phyloP scores from a whole-genome alignment of 2,113 vertebrate species.

The Campylorhamphus procurvoides region DNA sequence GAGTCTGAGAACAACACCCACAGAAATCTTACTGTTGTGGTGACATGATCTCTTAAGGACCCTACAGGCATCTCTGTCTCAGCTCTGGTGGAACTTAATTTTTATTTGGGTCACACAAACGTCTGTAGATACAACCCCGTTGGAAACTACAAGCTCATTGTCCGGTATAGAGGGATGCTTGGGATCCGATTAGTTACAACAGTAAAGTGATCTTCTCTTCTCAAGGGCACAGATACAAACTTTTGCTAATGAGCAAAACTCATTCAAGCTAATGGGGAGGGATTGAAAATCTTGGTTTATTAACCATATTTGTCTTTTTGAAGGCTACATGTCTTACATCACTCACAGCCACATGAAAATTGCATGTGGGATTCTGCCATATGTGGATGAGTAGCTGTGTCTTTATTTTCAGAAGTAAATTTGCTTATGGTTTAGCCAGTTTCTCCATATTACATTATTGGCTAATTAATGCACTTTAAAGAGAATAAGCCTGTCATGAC shows the following conservation, averaged over 20 bases:
- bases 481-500: not conserved
- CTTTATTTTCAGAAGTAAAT: slow-evolving; percentile 28
- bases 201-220: slow-evolving; percentile 6
- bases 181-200: not conserved
- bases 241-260: not conserved
- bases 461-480: slow-evolving; percentile 37
- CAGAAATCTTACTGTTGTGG: slow-evolving; percentile 55
- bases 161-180: not conserved
- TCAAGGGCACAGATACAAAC: not conserved
- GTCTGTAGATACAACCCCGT: not conserved
- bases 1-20: slow-evolving; percentile 41
- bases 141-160: not conserved
- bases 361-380: not conserved
- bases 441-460: not conserved
- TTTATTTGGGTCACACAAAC: slow-evolving; percentile 36
- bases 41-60: slow-evolving; percentile 41
- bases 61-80: slow-evolving; percentile 3
- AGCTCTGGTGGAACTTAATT: slow-evolving; percentile 35
- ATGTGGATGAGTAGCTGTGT: not conserved
- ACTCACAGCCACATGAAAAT: not conserved
- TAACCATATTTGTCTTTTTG: not conserved
- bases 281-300: not conserved
- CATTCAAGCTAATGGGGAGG: not conserved
- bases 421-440: slow-evolving; percentile 10
- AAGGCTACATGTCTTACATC: not conserved